Conservation (phyloP, 2,797 vertebrate genomes). For the Cryptoprocta ferox region DNA sequence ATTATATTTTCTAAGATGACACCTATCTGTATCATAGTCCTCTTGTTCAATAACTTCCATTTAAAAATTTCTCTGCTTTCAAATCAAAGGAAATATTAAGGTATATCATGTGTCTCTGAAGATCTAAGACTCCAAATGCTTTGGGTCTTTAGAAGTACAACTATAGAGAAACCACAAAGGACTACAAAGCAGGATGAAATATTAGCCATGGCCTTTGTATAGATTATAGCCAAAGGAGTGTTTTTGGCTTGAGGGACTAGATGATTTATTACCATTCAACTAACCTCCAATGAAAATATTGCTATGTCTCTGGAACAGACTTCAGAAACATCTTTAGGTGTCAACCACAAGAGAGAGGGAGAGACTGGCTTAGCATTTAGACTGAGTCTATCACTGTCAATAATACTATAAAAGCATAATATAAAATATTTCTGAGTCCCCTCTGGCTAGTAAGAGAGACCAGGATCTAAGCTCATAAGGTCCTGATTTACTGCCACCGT, state of each 20-base stretch:
- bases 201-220: conserved; percentile 52
- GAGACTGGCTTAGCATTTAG: conserved; percentile 54
- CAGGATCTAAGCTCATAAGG: conserved; percentile 46
- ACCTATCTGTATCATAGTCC: conserved; percentile 54
- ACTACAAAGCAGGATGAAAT: conserved; percentile 72
- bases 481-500: conserved; percentile 60
- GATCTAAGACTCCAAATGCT: conserved; percentile 75
- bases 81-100: conserved; percentile 79
- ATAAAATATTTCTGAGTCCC: conserved; percentile 65
- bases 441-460: conserved; percentile 63
- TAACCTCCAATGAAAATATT: conserved; percentile 55
- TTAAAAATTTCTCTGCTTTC: conserved; percentile 68
- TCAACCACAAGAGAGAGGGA: conserved; percentile 45
- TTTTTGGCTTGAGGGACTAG: conserved; percentile 56
- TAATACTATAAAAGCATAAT: conserved; percentile 65
- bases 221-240: conserved; percentile 59
- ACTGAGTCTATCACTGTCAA: conserved; percentile 65
- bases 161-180: conserved; percentile 70
- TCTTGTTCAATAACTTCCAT: conserved; percentile 73
- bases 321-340: conserved; percentile 64
- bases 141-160: conserved; percentile 68
- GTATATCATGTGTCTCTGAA: conserved; percentile 72
- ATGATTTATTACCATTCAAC: conserved; percentile 68
- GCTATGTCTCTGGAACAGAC: conserved; percentile 36
- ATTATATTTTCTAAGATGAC: conserved; percentile 70